phyloP scores from a whole-genome alignment of 2,113 vertebrate species.

The Dendrocopos noguchii region DNA sequence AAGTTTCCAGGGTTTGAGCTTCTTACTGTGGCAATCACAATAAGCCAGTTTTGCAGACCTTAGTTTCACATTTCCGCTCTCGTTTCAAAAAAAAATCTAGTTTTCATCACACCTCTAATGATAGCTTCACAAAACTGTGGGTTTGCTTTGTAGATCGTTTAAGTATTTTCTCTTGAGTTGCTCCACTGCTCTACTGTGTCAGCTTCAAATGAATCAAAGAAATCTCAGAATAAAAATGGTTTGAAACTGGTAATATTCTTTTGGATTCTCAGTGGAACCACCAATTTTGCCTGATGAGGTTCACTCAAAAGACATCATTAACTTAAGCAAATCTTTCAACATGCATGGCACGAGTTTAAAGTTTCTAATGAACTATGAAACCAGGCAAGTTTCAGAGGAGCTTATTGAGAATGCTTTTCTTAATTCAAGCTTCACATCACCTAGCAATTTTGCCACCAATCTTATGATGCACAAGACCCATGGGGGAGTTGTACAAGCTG shows the following conservation, averaged over 20 bases:
- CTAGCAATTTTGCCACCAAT: conserved; percentile 5
- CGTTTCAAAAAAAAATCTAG: conserved; percentile 21
- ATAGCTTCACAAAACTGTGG: conserved; percentile 52
- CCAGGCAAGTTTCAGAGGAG: conserved; percentile 31
- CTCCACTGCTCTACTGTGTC: conserved; percentile 30
- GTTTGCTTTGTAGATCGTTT: conserved; percentile 53
- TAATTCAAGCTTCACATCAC: conserved; percentile 6
- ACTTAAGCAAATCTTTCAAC: conserved; percentile 57
- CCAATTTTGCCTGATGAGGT: conserved; percentile 46
- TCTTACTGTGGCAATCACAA: background rate
- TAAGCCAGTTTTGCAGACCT: background rate
- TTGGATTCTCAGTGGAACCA: conserved; percentile 40
- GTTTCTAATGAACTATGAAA: conserved; percentile 50
- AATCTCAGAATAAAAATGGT: conserved; percentile 32
- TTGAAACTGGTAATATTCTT: conserved; percentile 18
- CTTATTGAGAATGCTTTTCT: conserved; percentile 8
- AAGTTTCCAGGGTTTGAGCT: background rate
- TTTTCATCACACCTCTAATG: conserved; percentile 61
- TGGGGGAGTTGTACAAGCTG: background rate
- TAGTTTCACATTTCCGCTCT: background rate
- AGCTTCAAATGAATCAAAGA: conserved; percentile 50
- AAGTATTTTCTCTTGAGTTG: conserved; percentile 46
- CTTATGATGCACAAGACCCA: background rate
- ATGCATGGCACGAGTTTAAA: conserved; percentile 35
- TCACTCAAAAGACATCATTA: conserved; percentile 15